A percentile compares a stretch with the other conserved stretches of the same genome.
Conservation (phyloP, 2,113 vertebrate species). For the Strix aluco region DNA sequence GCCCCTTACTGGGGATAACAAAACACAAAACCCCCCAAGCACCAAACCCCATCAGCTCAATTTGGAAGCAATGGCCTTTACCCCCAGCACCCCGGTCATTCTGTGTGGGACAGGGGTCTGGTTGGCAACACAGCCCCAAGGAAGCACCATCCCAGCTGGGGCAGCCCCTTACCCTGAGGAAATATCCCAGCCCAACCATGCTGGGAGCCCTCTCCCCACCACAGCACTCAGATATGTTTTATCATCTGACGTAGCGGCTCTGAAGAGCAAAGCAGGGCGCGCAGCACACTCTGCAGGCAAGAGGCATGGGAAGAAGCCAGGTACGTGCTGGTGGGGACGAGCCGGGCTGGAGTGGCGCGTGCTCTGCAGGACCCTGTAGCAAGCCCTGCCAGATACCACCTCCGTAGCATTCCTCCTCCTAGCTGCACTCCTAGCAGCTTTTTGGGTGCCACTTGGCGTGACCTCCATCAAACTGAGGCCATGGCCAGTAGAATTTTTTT, state of each 20-base stretch:
- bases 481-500: neutral
- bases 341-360: neutral
- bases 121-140: neutral
- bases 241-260: neutral
- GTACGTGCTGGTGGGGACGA: neutral
- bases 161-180: neutral
- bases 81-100: neutral
- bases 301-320: constrained; percentile 27
- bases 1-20: neutral
- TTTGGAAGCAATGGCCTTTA: neutral
- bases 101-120: neutral
- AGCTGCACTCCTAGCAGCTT: neutral
- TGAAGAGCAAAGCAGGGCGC: constrained; percentile 54
- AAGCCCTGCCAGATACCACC: neutral
- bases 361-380: neutral
- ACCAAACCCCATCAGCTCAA: neutral
- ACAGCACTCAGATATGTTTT: neutral
- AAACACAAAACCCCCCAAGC: neutral
- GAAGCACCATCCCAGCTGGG: neutral
- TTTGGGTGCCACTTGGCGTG: neutral
- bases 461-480: neutral
- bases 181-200: neutral
- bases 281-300: constrained; percentile 64
- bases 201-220: neutral
- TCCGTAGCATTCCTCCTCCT: accelerated